Conservation (phyloP, 2,797 vertebrate genomes). For the Gallinago stenura region DNA sequence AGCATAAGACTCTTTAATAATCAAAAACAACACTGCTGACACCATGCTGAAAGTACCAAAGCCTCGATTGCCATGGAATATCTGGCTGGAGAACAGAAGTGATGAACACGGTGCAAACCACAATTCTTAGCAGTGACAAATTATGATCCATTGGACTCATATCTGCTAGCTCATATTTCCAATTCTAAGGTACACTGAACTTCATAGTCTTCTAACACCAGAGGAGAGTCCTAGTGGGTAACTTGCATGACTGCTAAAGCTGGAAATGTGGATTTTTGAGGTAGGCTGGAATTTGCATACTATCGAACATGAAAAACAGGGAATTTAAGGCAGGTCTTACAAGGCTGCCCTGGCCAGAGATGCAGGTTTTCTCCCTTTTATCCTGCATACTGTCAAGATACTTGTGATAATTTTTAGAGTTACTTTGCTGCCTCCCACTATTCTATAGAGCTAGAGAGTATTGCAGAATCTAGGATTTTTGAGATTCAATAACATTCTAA, state of each 20-base stretch:
- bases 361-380: neutral
- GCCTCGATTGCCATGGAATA: neutral
- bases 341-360: neutral
- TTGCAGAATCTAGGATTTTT: neutral
- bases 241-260: neutral
- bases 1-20: conserved; percentile 51
- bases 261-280: conserved; percentile 6
- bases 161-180: neutral
- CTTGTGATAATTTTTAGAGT: neutral
- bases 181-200: neutral
- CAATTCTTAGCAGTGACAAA: neutral
- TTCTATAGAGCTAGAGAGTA: neutral
- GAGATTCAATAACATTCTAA: neutral
- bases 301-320: neutral
- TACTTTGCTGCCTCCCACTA: neutral
- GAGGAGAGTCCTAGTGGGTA: neutral
- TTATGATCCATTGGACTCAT: neutral
- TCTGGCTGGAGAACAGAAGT: neutral
- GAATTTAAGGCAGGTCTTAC: conserved; percentile 13
- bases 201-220: neutral
- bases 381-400: neutral
- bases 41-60: neutral
- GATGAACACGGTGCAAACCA: neutral
- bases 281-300: conserved; percentile 33
- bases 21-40: conserved; percentile 3